Conservation (phyloP, 2,113 vertebrate species). For the Odobenus rosmarus region DNA sequence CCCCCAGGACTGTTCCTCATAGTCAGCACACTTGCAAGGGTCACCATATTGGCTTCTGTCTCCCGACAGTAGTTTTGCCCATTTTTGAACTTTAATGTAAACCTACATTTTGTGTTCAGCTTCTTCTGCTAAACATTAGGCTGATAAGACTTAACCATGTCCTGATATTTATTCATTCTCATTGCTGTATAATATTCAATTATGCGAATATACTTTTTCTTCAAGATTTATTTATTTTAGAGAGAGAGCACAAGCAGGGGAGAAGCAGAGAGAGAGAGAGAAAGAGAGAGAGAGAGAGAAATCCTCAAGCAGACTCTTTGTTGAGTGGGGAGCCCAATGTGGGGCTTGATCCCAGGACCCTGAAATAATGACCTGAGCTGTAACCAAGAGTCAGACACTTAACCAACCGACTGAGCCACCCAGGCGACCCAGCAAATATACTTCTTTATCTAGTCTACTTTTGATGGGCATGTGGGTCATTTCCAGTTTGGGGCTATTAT, state of each 20-base stretch:
- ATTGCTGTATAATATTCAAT: not conserved
- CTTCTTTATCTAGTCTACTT: not conserved
- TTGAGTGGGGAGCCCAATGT: not conserved
- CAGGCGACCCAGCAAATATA: not conserved
- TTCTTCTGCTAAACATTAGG: conserved; percentile 15
- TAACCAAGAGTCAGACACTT: not conserved
- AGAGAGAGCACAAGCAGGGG: not conserved
- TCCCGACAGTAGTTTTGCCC: not conserved
- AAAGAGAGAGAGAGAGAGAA: not conserved
- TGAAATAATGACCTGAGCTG: not conserved
- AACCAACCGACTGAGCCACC: not conserved
- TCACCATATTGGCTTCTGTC: not conserved
- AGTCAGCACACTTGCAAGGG: not conserved
- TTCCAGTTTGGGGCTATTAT: not conserved
- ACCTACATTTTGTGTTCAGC: not conserved
- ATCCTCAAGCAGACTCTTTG: not conserved
- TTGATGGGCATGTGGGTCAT: not conserved
- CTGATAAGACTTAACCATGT: not conserved
- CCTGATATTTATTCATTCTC: not conserved
- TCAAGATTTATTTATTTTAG: not conserved
- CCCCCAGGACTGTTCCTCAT: too few relatives aligned
- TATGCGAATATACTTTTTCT: not conserved
- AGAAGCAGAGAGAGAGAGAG: not conserved
- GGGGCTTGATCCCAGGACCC: not conserved
- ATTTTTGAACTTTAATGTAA: not conserved